Evolutionary conservation across 2,113 vertebrate genomes (phyloP).

Genomic region (Pithys albifrons): DNA sequence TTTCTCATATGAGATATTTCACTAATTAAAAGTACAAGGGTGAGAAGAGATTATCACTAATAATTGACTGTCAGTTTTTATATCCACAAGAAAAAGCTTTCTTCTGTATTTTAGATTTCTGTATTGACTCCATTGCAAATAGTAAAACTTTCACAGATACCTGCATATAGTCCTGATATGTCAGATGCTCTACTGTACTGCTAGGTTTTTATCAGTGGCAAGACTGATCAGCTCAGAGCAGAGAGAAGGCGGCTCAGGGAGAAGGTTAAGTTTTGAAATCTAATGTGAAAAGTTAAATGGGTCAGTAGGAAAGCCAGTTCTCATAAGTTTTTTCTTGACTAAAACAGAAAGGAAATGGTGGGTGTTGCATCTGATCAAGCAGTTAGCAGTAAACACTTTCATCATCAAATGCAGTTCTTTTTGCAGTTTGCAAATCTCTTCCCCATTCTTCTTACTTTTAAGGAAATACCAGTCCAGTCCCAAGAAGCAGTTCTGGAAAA

Average conservation of each 20-base stretch:
- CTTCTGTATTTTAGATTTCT: neutral
- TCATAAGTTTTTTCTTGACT: neutral
- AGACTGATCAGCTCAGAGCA: neutral
- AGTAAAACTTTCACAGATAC: neutral
- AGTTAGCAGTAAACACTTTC: slow-evolving; percentile 12
- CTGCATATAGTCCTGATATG: neutral
- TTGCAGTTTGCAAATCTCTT: slow-evolving; percentile 8
- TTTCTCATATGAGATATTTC: neutral
- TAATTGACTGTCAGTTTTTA: neutral
- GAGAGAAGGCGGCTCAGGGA: neutral
- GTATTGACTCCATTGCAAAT: neutral
- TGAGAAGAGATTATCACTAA: neutral
- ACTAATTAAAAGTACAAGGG: neutral
- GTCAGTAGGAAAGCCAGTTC: neutral
- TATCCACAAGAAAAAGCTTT: neutral
- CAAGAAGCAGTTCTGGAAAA: slow-evolving; percentile 27
- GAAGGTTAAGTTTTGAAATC: neutral
- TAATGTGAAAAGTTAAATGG: neutral
- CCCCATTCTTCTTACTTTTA: slow-evolving; percentile 46
- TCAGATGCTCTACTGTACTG: neutral
- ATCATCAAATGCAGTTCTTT: neutral
- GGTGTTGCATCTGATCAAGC: slow-evolving; percentile 41
- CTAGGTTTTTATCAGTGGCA: neutral
- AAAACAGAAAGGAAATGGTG: slow-evolving; percentile 38
- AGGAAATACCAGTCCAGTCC: slow-evolving; percentile 23